A percentile compares a stretch with the other conserved stretches of the same genome.
Evolutionary conservation across 2,113 vertebrate genomes (phyloP).

Genomic region (Xyliphius kryptos): DNA sequence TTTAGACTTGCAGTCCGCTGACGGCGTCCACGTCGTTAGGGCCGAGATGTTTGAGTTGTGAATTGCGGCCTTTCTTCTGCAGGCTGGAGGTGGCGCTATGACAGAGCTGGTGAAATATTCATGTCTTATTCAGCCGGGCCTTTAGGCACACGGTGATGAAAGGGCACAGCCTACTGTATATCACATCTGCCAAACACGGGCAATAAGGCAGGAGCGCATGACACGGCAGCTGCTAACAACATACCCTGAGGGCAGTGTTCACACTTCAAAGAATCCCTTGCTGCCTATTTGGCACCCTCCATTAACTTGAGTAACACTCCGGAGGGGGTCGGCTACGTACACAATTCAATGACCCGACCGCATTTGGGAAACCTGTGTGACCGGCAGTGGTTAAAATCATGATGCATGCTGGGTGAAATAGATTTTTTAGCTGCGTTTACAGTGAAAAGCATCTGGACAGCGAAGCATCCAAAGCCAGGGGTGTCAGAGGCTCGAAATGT

Average conservation of each 20-base stretch:
- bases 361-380: background rate
- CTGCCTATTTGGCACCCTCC: slow-evolving; percentile 27
- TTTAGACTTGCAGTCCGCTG: too few relatives aligned
- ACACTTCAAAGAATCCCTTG: slow-evolving; percentile 24
- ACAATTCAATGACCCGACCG: slow-evolving; percentile 11
- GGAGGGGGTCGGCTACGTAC: slow-evolving; percentile 8
- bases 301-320: slow-evolving; percentile 26
- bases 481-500: too few relatives aligned
- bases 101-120: slow-evolving; percentile 16
- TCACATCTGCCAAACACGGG: slow-evolving; percentile 25
- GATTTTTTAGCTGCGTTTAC: too few relatives aligned
- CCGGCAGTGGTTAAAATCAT: background rate
- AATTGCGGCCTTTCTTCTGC: background rate
- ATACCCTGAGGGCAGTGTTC: slow-evolving; percentile 21
- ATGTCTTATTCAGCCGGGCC: slow-evolving; percentile 8
- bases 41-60: background rate
- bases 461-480: too few relatives aligned
- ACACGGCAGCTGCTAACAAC: slow-evolving; percentile 26
- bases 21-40: background rate
- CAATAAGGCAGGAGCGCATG: slow-evolving; percentile 13
- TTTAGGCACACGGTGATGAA: slow-evolving; percentile 5
- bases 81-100: slow-evolving; percentile 5
- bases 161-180: background rate
- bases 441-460: too few relatives aligned
- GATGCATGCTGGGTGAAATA: too few relatives aligned